Base-by-base conservation (phyloP, 2,113 vertebrate genomes). In the Crotalus helleri region DNA sequence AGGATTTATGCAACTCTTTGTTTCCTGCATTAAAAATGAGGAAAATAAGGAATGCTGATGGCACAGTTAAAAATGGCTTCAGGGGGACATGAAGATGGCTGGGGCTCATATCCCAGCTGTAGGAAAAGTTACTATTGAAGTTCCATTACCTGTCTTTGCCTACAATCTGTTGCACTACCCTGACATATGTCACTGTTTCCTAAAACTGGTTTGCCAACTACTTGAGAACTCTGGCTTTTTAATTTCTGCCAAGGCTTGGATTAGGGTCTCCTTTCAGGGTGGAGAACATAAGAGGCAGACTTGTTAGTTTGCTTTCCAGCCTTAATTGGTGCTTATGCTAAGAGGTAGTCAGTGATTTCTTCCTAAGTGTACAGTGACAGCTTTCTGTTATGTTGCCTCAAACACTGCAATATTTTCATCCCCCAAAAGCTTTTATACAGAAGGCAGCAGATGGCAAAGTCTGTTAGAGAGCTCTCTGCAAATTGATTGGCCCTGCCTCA, bases 281-380 rank as follows among this genome's bases (percentile, higher is more conserved):
- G 85, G 17, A 17, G 53, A 92, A 57, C 44, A n/a, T 87, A 49
- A 61, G 85, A 61, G 64, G 19, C 85, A 53, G 29, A 87, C 1
- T 88, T 19, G 5, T 92, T 88, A 53, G 26, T 92, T 88, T 87
- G 85, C 33, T 49, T 88, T 88, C 85, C 91, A 92, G 24, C 81
- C 86, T 46, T 86, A 91, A 91, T 91, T 55, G n/a, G 57, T 0
- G 0, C 58, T 92, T 46, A 85, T 44, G 81, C n/a, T 9, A 19
- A 90, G 29, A 57, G 0, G 0, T 91, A 91, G 15, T 6, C 12
- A 53, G 2, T 74, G 91, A 0, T 7, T 92, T 26, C 15, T 5
- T 58, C 26, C 57, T 51, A 89, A 26, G 2, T 44, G 7, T 5
- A 85, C 0, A 3, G 0, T 4, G 3, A 93, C 33, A 89, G 0